Conservation (phyloP, 64 coral and sea anemone species). For the Montipora foliosa region DNA sequence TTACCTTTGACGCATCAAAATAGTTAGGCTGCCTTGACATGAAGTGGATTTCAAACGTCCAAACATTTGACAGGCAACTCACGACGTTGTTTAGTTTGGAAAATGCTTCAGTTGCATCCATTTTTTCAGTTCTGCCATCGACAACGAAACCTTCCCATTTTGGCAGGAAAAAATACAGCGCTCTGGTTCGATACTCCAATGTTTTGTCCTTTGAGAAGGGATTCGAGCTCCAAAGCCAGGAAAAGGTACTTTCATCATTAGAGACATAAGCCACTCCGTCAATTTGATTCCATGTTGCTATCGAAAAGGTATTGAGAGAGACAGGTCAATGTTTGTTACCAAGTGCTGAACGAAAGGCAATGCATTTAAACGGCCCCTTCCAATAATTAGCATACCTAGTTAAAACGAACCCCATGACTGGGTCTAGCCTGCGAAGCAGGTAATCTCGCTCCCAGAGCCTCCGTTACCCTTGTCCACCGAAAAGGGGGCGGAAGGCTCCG, state of each 20-base stretch:
- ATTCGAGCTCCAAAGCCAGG: neutral
- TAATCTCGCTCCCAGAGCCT: no score
- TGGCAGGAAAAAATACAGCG: constrained; percentile 40
- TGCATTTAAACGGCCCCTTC: no score
- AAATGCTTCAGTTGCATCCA: constrained; percentile 39
- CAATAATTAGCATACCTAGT: no score
- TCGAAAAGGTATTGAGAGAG: neutral
- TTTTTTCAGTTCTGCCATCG: neutral
- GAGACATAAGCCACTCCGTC: constrained; percentile 63
- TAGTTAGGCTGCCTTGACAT: neutral
- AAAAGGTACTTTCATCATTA: neutral
- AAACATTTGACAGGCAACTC: constrained; percentile 30
- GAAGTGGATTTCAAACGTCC: neutral
- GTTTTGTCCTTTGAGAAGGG: neutral
- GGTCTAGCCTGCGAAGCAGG: no score
- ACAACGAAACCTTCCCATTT: constrained; percentile 68
- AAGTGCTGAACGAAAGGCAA: no score
- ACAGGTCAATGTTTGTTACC: neutral
- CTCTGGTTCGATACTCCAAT: constrained; percentile 7
- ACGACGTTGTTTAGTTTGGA: neutral
- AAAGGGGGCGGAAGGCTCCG: no score
- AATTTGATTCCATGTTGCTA: constrained; percentile 59
- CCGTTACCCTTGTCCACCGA: no score
- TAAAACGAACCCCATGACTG: no score
- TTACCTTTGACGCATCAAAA: constrained; percentile 1